A percentile compares a stretch with the other conserved stretches of the same genome.
phyloP scores from a whole-genome alignment of 2,888 invertebrate genomes.

The Drosophila nr. fundita region DNA sequence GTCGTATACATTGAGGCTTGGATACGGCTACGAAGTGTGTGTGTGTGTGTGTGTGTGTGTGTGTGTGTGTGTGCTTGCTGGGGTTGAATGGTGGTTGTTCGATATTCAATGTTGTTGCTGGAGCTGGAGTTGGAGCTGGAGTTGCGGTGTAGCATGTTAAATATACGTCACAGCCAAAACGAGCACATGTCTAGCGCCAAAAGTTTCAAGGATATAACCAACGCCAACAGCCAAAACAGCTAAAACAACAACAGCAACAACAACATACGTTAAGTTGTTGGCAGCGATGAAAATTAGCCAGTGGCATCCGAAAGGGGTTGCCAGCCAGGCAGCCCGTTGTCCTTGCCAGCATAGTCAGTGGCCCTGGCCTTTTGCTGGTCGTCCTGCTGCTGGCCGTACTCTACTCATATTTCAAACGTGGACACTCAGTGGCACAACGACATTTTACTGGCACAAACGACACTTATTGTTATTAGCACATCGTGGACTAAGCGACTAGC shows the following conservation, averaged over 20 bases:
- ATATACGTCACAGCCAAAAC: conserved; percentile 75
- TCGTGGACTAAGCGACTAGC: conserved; percentile 35
- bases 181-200: conserved; percentile 73
- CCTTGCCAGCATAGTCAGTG: conserved; percentile 21
- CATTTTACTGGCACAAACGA: conserved; percentile 59
- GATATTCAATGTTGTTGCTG: conserved; percentile 7
- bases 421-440: conserved; percentile 47
- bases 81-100: conserved; percentile 6
- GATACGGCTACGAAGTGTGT: conserved; percentile 5
- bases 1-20: conserved; percentile 49
- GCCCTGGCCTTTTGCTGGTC: neutral
- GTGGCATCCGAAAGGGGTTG: conserved; percentile 57
- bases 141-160: conserved; percentile 81
- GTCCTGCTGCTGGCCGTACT: conserved; percentile 21
- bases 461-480: conserved; percentile 79
- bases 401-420: conserved; percentile 72
- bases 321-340: conserved; percentile 35
- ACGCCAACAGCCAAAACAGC: conserved; percentile 54
- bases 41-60: neutral
- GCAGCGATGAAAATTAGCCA: conserved; percentile 59
- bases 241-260: conserved; percentile 18
- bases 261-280: conserved; percentile 69
- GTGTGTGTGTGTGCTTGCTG: neutral
- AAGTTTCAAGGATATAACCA: conserved; percentile 77
- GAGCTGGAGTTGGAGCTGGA: conserved; percentile 41